These are phyloP conservation scores for Odontomachus brunneus DNA, from an alignment of 1,140 invertebrate genomes.

Conservation along the genomic window DNA sequence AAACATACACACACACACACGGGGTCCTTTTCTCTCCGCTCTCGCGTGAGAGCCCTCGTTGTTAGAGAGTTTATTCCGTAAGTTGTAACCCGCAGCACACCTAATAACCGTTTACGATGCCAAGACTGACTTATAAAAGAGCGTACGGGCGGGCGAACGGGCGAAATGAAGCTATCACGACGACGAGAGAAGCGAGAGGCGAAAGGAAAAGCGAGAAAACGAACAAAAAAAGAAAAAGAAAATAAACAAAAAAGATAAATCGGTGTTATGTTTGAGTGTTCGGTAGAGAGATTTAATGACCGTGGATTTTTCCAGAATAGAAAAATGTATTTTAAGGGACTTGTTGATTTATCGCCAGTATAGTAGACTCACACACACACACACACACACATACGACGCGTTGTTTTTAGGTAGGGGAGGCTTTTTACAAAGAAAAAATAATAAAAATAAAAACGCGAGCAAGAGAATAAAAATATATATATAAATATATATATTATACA, in stretches of 20 bases:
- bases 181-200: conserved; percentile 39
- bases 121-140: conserved; percentile 83
- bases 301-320: conserved; percentile 79
- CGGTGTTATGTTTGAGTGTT: conserved; percentile 85
- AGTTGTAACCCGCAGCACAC: conserved; percentile 77
- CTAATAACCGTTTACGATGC: conserved; percentile 80
- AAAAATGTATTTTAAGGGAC: conserved; percentile 83
- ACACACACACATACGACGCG: conserved; percentile 35
- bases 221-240: conserved; percentile 60
- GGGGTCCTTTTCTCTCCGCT: background rate
- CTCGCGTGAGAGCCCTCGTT: conserved; percentile 49
- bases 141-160: conserved; percentile 43
- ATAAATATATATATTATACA: conserved; percentile 59
- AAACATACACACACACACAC: no score
- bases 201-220: conserved; percentile 28
- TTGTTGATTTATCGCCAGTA: conserved; percentile 83
- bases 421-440: conserved; percentile 77
- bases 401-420: conserved; percentile 81
- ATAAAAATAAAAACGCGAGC: conserved; percentile 79
- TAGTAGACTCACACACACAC: conserved; percentile 65
- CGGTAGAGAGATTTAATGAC: conserved; percentile 83
- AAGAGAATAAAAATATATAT: conserved; percentile 72
- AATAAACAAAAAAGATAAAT: conserved; percentile 75
- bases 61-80: conserved; percentile 64
- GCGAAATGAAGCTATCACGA: conserved; percentile 46